Base-by-base conservation (phyloP, 1,140 invertebrate species). In the Zeugodacus cucurbitae region DNA sequence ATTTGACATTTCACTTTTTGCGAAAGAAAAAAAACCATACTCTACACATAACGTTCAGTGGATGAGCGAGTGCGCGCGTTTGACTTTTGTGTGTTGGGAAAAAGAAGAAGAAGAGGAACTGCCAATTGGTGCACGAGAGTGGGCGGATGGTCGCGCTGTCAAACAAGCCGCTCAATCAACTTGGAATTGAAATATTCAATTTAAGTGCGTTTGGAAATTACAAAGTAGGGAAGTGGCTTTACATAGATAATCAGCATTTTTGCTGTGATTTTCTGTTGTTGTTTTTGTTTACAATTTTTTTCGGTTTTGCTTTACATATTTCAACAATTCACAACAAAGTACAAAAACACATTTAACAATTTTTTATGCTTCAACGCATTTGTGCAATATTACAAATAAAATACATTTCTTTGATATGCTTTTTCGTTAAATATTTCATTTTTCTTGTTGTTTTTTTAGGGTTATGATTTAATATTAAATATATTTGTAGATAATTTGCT, bases 401-500 rank as follows among this genome's bases (percentile, higher is more conserved):
- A 1, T 78, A 14, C 22, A 48, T 11, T 44, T 26, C 11, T 82
- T 82, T 78, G 22, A 44, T n/a, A 48, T 37, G 70, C n/a, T 48
- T 88, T 85, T 88, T 88, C 88, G 88, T 88, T 88, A 88, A 88
- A 88, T 88, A 88, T 88, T 88, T 88, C 88, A 88, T 88, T 67
- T 57, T 86, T 88, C 11, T 62, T 62, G 37, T 17, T 54, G 17
- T 20, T 58, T 86, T 70, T 86, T 86, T 70, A 70, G 89, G 29
- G 26, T 91, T 87, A 59, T 87, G n/a, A n/a, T 88, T 67, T 87
- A 58, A 86, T 62, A 89, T 89, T 89, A 88, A 88, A 89, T 86
- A 89, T 86, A 90, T 89, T 57, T 90, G 87, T 88, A 90, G 64
- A 90, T 86, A 54, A 78, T 44, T 87, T 92, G 32, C 11, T 70